Evolutionary conservation across 92 coral and sea anemone species (phyloP).

Genomic region (Epizoanthus rinbou): DNA sequence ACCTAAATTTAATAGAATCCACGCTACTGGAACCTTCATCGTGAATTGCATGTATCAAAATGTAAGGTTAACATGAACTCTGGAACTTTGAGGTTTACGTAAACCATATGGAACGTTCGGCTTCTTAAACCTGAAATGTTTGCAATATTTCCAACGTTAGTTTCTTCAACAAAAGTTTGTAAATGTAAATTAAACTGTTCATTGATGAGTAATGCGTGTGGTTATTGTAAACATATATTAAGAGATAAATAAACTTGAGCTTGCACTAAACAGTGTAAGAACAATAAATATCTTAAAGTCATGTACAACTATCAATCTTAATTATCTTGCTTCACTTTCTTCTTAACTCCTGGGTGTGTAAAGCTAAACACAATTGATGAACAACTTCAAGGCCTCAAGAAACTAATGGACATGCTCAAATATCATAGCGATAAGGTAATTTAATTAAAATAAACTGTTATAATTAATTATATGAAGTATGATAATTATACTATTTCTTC

Average conservation of each 20-base stretch:
- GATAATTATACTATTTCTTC: not conserved
- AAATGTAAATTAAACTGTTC: not conserved
- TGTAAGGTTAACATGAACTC: too few species aligned
- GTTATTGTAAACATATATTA: too few species aligned
- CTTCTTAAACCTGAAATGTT: too few species aligned
- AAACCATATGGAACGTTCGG: too few species aligned
- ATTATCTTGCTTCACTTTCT: not conserved
- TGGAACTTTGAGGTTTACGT: too few species aligned
- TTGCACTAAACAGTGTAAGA: not conserved
- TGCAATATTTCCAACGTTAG: not conserved
- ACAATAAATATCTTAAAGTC: not conserved
- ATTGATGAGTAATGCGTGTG: not conserved
- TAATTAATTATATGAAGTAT: not conserved
- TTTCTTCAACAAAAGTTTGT: too few species aligned
- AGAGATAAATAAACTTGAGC: too few species aligned
- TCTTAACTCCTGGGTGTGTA: not conserved
- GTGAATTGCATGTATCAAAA: too few species aligned
- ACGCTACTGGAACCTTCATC: too few species aligned
- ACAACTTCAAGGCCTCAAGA: conserved; percentile 65
- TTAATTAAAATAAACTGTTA: not conserved
- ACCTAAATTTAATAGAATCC: too few species aligned
- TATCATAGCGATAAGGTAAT: conserved; percentile 78
- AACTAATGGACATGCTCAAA: conserved; percentile 63
- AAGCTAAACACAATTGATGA: conserved; percentile 70
- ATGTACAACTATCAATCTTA: not conserved